Base-by-base conservation (phyloP, 2,113 vertebrate genomes). In the Tiliqua scincoides region DNA sequence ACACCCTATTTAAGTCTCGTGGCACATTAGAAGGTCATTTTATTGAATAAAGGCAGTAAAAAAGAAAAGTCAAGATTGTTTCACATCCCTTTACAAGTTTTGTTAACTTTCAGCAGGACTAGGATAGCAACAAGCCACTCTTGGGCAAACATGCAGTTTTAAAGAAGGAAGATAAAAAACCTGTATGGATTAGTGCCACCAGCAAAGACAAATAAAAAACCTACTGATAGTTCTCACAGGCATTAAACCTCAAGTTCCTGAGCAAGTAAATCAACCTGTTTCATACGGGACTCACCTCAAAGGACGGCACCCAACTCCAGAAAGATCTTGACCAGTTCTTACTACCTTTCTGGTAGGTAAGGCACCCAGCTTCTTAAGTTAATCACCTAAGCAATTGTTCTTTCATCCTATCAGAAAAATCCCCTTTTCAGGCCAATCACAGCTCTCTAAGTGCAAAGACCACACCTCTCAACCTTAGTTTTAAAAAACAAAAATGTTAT, bases 211-310 rank as follows among this genome's bases (percentile, higher is more conserved):
- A 37, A n/a, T 32, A 17, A 12, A 79, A 85, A 62, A 1, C 30
- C 3, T 11, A 4, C 15, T 82, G 2, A n/a, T 21, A 54, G 20
- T 40, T 57, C 30, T 59, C 20, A 32, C 20, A 17, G 7, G 4
- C 59, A 73, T 18, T 57, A 65, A 17, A 30, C 18, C 61, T 32
- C 54, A 48, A 48, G 43, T 5, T 71, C 32, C 32, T 52, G 52
- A 68, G 17, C 6, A 32, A 43, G 2, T n/a, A 35, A 63, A 70
- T 37, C 30, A 43, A 72, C 17, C 14, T 18, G 20, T 59, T 4
- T 61, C 7, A 12, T 40, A 20, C 40, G 79, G 48, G 23, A 43
- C 87, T 85, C 68, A 88, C 87, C 87, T 84, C 32, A 59, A 70
- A 59, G 48, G 35, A 32, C 32, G 76, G 54, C 30, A 76, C 77